These are phyloP conservation scores for Galerucella calmariensis DNA, from an alignment of 2,888 invertebrate genomes.

Conservation along the genomic window DNA sequence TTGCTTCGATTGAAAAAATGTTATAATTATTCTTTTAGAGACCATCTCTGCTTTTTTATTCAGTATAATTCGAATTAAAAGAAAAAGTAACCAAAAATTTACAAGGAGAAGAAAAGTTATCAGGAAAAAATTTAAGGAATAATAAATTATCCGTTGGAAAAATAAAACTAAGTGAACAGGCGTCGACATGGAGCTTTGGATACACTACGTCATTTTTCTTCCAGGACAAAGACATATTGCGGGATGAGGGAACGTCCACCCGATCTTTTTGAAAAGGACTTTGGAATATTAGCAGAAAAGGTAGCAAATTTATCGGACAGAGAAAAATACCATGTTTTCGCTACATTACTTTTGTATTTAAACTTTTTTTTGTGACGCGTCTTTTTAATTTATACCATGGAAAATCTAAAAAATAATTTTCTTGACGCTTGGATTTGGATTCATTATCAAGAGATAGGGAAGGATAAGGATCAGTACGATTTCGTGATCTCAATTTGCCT, in stretches of 20 bases:
- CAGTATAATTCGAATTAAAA: too few relatives aligned
- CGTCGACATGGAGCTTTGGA: slow-evolving; percentile 33
- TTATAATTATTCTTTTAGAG: too few relatives aligned
- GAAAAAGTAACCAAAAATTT: too few relatives aligned
- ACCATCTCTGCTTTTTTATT: too few relatives aligned
- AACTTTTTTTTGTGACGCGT: neutral
- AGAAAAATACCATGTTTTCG: slow-evolving; percentile 19
- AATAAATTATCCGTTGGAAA: slow-evolving; percentile 33
- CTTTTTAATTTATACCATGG: neutral
- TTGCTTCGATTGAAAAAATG: too few relatives aligned
- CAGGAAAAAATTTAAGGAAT: slow-evolving; percentile 15
- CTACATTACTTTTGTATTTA: slow-evolving; percentile 15
- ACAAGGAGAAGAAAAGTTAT: neutral
- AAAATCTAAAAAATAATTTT: too few relatives aligned
- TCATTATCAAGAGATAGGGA: too few relatives aligned
- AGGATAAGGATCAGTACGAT: too few relatives aligned
- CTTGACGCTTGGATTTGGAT: too few relatives aligned
- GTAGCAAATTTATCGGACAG: slow-evolving; percentile 14
- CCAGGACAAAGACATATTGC: slow-evolving; percentile 31
- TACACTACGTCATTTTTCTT: slow-evolving; percentile 35
- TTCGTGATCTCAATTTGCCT: too few relatives aligned
- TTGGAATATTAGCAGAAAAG: slow-evolving; percentile 20
- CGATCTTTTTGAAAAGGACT: slow-evolving; percentile 14
- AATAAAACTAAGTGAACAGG: slow-evolving; percentile 40
- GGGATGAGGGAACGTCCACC: slow-evolving; percentile 15